Conservation (phyloP, 2,888 invertebrate genomes). For the Aporophyla nigra region DNA sequence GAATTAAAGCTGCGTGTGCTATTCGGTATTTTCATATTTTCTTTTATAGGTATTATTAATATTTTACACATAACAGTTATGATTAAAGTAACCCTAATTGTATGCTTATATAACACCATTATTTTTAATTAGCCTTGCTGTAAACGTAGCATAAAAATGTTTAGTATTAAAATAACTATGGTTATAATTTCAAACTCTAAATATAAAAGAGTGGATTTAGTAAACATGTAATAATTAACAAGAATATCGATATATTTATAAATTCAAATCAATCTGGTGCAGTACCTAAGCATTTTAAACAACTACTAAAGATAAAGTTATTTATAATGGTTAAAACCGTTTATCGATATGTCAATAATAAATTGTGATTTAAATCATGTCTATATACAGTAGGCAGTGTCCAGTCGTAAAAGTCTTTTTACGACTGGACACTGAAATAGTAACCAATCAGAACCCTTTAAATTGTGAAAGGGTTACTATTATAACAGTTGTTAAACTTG, state of each 20-base stretch:
- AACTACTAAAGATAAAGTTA: background rate
- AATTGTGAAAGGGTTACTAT: background rate
- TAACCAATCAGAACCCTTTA: background rate
- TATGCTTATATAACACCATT: conserved; percentile 35
- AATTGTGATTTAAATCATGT: conserved; percentile 8
- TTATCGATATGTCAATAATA: background rate
- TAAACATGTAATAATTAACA: background rate
- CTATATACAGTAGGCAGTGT: background rate
- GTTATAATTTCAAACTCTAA: conserved; percentile 12
- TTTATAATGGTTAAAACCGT: background rate
- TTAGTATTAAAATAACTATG: conserved; percentile 1
- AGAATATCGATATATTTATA: background rate
- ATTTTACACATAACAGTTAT: conserved; percentile 5
- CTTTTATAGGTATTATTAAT: background rate
- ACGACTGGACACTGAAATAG: no score
- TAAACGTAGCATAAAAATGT: conserved; percentile 16
- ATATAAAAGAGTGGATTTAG: background rate
- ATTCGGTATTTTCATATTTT: background rate
- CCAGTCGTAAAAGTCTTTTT: background rate
- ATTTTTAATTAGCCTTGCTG: conserved; percentile 13
- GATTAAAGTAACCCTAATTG: background rate
- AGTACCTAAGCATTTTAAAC: background rate
- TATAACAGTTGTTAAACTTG: conserved; percentile 2
- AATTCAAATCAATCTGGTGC: background rate
- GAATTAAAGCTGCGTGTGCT: background rate